These are phyloP conservation scores for Belgica antarctica DNA, from an alignment of 2,888 invertebrate genomes.

Conservation along the genomic window DNA sequence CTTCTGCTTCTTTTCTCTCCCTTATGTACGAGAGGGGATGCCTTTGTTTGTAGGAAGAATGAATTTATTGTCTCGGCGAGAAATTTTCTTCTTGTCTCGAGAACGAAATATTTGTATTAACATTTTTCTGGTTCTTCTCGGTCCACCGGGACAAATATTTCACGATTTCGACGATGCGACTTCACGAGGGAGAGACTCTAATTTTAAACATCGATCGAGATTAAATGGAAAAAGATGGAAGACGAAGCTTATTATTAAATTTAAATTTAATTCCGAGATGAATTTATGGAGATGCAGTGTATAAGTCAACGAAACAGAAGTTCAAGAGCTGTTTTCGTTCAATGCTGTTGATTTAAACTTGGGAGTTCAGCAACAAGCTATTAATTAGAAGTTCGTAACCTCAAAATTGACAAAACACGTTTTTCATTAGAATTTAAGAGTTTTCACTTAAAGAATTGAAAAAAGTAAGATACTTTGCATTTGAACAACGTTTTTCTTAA, in stretches of 20 bases:
- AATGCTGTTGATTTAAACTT: too few species aligned
- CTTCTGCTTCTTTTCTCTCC: background rate
- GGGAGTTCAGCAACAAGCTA: background rate
- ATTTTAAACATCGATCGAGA: background rate
- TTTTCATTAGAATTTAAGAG: too few species aligned
- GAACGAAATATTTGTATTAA: slow-evolving; percentile 1
- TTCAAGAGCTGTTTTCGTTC: too few species aligned
- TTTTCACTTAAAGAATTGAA: too few species aligned
- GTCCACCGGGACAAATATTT: slow-evolving; percentile 35
- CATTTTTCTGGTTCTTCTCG: slow-evolving; percentile 1
- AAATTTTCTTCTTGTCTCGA: background rate
- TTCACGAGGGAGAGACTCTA: background rate
- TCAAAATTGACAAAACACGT: too few species aligned
- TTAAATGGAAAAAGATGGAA: background rate
- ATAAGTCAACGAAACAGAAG: too few species aligned
- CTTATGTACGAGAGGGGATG: background rate
- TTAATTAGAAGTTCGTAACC: too few species aligned
- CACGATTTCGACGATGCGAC: slow-evolving; percentile 5
- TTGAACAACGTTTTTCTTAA: too few species aligned
- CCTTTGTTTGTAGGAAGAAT: background rate
- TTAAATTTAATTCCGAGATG: too few species aligned
- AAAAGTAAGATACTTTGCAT: too few species aligned
- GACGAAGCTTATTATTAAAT: background rate
- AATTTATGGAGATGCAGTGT: too few species aligned
- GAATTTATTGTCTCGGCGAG: background rate